phyloP scores from a whole-genome alignment of 1,140 invertebrate species.

The Monochamus saltuarius region DNA sequence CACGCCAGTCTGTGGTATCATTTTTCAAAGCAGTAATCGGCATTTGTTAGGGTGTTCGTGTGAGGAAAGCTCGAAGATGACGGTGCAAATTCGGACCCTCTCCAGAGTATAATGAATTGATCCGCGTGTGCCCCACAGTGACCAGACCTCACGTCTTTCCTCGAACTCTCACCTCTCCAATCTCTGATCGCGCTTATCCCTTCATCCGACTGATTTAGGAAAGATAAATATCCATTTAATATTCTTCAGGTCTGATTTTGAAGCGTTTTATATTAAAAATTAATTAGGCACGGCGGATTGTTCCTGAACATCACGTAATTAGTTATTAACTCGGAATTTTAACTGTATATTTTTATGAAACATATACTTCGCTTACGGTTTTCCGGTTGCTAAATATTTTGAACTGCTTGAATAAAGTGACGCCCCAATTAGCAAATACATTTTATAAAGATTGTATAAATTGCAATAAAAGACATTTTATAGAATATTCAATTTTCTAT shows the following conservation, averaged over 20 bases:
- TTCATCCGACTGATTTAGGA: constrained; percentile 9
- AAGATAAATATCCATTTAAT: constrained; percentile 14
- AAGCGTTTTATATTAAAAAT: too few relatives aligned
- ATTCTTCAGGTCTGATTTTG: constrained; percentile 1
- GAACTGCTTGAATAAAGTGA: too few relatives aligned
- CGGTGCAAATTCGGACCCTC: constrained; percentile 43
- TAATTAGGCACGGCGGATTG: too few relatives aligned
- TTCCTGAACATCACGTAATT: too few relatives aligned
- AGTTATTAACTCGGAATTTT: too few relatives aligned
- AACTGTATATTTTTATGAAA: too few relatives aligned
- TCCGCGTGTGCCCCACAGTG: constrained; percentile 27
- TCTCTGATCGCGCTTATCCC: constrained; percentile 7
- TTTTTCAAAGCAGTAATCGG: constrained; percentile 36
- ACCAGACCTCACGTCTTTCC: background rate
- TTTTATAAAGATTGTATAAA: too few relatives aligned
- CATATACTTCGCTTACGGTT: too few relatives aligned
- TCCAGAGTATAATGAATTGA: constrained; percentile 47
- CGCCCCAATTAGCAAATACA: too few relatives aligned
- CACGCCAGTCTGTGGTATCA: constrained; percentile 22
- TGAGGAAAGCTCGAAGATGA: constrained; percentile 34
- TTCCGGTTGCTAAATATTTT: too few relatives aligned
- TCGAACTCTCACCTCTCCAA: constrained; percentile 39
- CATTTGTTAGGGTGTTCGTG: constrained; percentile 16
- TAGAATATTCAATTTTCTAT: too few relatives aligned
- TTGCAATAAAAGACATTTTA: too few relatives aligned